Percentiles rank a stretch among this genome's conserved stretches.
Evolutionary conservation across 2,888 invertebrate genomes (phyloP).

Genomic region (Synergus itoensis): DNA sequence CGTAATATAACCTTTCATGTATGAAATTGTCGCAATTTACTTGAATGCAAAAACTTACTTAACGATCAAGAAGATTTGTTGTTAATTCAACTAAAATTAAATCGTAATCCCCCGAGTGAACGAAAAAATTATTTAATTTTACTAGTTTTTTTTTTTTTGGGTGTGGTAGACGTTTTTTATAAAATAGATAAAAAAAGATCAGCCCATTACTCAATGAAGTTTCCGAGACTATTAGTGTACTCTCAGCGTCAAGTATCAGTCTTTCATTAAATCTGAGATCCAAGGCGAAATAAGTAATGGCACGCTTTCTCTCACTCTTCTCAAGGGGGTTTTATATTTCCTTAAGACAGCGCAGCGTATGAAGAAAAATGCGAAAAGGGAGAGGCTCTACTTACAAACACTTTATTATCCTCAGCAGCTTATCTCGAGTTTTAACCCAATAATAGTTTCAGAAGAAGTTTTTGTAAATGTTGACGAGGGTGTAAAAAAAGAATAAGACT

Average conservation of each 20-base stretch:
- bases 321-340: conserved; percentile 39
- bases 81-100: too few relatives aligned
- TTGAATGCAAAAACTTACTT: not conserved
- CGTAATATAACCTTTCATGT: not conserved
- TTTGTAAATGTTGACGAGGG: conserved; percentile 35
- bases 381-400: conserved; percentile 36
- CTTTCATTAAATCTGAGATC: conserved; percentile 37
- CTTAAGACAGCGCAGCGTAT: conserved; percentile 33
- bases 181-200: not conserved
- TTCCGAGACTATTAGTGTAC: not conserved
- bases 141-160: too few relatives aligned
- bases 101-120: too few relatives aligned
- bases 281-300: conserved; percentile 38
- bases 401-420: conserved; percentile 40
- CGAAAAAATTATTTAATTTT: too few relatives aligned
- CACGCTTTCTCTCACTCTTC: conserved; percentile 17
- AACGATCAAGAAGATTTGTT: not conserved
- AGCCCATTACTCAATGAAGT: not conserved
- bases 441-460: conserved; percentile 34
- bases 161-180: too few relatives aligned
- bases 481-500: conserved; percentile 30
- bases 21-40: not conserved
- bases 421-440: conserved; percentile 32
- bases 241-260: not conserved
- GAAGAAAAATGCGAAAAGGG: conserved; percentile 32